phyloP scores from a whole-genome alignment of 2,113 vertebrate genomes.

The Trichechus manatus region DNA sequence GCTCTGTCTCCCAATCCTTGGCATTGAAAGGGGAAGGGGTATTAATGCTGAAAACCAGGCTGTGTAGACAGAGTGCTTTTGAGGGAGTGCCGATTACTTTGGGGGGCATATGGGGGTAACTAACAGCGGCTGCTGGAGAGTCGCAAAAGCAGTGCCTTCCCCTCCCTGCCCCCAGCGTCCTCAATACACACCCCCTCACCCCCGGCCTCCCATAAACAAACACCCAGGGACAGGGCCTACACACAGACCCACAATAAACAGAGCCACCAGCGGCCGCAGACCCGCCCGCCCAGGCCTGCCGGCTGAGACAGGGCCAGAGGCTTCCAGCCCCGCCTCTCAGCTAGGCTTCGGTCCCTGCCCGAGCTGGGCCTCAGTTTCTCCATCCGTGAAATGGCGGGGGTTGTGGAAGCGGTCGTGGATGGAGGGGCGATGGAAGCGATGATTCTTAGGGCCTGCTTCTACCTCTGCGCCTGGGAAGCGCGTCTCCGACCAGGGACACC shows the following conservation, averaged over 20 bases:
- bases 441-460: not conserved
- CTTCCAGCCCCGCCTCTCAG: not conserved
- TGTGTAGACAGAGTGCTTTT: not conserved
- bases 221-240: conserved; percentile 66
- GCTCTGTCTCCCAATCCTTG: not conserved
- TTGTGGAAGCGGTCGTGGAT: too few species aligned
- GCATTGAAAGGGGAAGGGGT: not conserved
- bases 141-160: not conserved
- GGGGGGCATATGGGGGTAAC: not conserved
- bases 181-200: not conserved
- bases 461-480: not conserved
- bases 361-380: conserved; percentile 16
- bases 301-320: not conserved
- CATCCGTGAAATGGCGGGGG: not conserved
- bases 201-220: conserved; percentile 59
- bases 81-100: not conserved
- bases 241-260: conserved; percentile 57
- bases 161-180: not conserved
- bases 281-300: conserved; percentile 24
- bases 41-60: not conserved
- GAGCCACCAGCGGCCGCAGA: not conserved
- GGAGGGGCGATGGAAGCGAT: not conserved
- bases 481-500: not conserved
- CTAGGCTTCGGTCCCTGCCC: not conserved
- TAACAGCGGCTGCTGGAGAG: not conserved